Percentiles rank a stretch among this genome's conserved stretches.
phyloP scores from a whole-genome alignment of 2,888 invertebrate genomes.

The Eristalis tenax region DNA sequence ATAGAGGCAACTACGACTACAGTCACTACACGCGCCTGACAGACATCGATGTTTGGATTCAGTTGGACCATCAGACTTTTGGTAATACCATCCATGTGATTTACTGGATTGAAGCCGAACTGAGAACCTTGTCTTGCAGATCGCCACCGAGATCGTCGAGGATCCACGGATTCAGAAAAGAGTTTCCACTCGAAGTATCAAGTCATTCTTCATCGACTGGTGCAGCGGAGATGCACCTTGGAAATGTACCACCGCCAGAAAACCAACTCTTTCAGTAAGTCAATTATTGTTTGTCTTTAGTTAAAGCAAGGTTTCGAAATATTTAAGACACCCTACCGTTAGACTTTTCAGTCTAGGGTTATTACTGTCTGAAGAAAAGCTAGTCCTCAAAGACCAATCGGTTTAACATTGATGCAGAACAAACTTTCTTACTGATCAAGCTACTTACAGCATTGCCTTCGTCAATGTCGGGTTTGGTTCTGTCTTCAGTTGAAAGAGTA shows the following conservation, averaged over 20 bases:
- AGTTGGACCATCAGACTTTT: constrained; percentile 81
- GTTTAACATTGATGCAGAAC: no score
- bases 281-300: neutral
- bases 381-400: no score
- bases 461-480: no score
- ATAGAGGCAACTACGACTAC: constrained; percentile 88
- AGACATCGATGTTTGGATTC: constrained; percentile 87
- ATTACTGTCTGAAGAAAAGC: no score
- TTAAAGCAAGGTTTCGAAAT: no score
- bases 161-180: constrained; percentile 91
- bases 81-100: constrained; percentile 73
- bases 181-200: constrained; percentile 93
- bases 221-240: constrained; percentile 93
- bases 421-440: no score
- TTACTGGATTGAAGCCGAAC: neutral
- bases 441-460: no score
- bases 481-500: no score
- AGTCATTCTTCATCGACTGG: constrained; percentile 93
- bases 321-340: no score
- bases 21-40: constrained; percentile 90
- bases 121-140: constrained; percentile 73
- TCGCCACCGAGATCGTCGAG: constrained; percentile 81
- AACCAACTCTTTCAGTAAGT: constrained; percentile 91
- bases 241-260: constrained; percentile 94
- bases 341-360: no score